Evolutionary conservation across 1,140 invertebrate species (phyloP), one percentile per base, ranked within the genome.

Genomic region (Mycetomoellerius zeteki): DNA sequence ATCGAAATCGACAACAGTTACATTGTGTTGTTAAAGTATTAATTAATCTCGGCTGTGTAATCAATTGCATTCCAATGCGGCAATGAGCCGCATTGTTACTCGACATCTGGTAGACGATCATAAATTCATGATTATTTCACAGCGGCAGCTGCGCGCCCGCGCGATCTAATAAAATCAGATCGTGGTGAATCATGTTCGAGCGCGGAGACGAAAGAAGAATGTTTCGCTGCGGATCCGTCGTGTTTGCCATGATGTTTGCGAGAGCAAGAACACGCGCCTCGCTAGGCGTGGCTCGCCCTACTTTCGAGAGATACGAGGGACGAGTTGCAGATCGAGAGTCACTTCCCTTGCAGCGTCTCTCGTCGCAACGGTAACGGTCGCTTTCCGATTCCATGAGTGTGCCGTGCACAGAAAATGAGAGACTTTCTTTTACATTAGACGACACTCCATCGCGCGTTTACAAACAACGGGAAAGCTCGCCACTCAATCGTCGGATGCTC

Each of bases 241-340:
- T 43, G 88, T 47, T 81, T 60, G 52, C 54, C 47, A 67, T 72
- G 33, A 84, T 60, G 80, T 82, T 81, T 71, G 80, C 88, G 60
- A 54, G 67, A 76, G 72, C n/a, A 47, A 60, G 76, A 84, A 43
- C 76, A 43, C 54, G 88, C 65, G 77, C 54, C 30, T 52, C 43
- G 58, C 43, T 73, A 90, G 88, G 89, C 88, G 88, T 89, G 89
- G 89, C 86, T 87, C 69, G 89, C 33, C 89, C 89, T 90, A 90
- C 85, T 90, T 90, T 89, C 81, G 76, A 27, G 30, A 85, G 62
- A 71, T 75, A 72, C 88, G 87, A 72, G 72, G 82, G 85, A 89
- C 85, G 69, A 86, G 77, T 75, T 37, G 50, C 54, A 62, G 78
- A 87, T 87, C 88, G 88, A 86, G 85, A 89, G 75, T 89, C 85